phyloP scores from a whole-genome alignment of 2,888 invertebrate genomes.

The Ichneumoninae sp. region DNA sequence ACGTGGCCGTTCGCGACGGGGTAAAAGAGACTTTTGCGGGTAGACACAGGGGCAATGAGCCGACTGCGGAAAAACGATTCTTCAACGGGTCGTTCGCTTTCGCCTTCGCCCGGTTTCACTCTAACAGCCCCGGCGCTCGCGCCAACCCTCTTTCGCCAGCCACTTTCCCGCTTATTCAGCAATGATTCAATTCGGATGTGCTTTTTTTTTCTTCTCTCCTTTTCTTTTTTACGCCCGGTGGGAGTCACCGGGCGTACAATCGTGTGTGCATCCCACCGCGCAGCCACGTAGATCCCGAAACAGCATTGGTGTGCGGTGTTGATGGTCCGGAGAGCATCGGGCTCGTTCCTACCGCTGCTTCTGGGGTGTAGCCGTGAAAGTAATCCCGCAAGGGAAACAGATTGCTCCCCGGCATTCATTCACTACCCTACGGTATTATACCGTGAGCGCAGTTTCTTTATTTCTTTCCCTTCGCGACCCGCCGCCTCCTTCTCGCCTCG shows the following conservation, averaged over 20 bases:
- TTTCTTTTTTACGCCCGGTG: slow-evolving; percentile 71
- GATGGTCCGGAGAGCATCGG: slow-evolving; percentile 64
- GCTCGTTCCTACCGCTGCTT: slow-evolving; percentile 61
- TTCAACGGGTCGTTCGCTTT: slow-evolving; percentile 61
- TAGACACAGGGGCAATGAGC: slow-evolving; percentile 42
- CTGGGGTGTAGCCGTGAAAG: slow-evolving; percentile 78
- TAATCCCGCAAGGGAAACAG: slow-evolving; percentile 84
- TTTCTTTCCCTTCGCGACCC: slow-evolving; percentile 83
- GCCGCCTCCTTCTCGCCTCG: slow-evolving; percentile 54
- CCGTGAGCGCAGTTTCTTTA: slow-evolving; percentile 74
- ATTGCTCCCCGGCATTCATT: slow-evolving; percentile 82
- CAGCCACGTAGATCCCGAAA: slow-evolving; percentile 46
- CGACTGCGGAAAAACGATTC: slow-evolving; percentile 63
- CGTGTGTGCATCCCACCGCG: slow-evolving; percentile 46
- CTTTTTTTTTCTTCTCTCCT: slow-evolving; percentile 67
- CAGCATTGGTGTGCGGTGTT: slow-evolving; percentile 59
- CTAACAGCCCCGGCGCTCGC: slow-evolving; percentile 3
- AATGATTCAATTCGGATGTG: slow-evolving; percentile 84
- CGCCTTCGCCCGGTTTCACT: slow-evolving; percentile 40
- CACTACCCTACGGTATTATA: slow-evolving; percentile 37
- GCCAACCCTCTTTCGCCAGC: slow-evolving; percentile 72
- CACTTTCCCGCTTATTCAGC: slow-evolving; percentile 84
- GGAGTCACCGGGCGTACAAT: slow-evolving; percentile 66
- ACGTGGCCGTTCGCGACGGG: background rate
- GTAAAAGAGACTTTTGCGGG: slow-evolving; percentile 25